Evolutionary conservation across 2,888 invertebrate species (phyloP).

Genomic region (Xanthia icteritia): DNA sequence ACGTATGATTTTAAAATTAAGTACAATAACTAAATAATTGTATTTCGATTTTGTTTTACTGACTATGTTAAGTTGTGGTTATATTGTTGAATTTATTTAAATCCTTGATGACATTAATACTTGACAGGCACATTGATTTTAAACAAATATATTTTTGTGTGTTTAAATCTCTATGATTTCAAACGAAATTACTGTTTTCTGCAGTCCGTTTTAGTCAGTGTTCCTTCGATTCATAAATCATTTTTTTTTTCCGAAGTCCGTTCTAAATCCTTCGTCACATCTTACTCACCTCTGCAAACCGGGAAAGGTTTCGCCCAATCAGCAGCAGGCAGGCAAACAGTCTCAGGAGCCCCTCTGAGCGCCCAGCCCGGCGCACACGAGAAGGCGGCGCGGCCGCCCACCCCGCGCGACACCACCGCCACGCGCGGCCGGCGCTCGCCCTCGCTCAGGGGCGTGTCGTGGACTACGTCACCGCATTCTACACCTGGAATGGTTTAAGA

Average conservation of each 20-base stretch:
- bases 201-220: background rate
- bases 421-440: constrained; percentile 92
- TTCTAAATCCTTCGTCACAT: background rate
- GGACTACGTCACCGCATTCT: constrained; percentile 94
- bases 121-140: background rate
- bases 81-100: background rate
- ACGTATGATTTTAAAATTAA: background rate
- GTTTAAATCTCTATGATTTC: background rate
- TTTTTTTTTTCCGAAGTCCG: background rate
- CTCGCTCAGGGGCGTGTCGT: constrained; percentile 79
- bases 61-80: too few species aligned
- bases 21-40: background rate
- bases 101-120: background rate
- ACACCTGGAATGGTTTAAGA: constrained; percentile 88
- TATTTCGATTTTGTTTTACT: background rate
- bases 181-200: background rate
- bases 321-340: constrained; percentile 94
- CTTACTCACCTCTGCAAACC: constrained; percentile 92
- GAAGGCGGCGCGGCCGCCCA: constrained; percentile 95
- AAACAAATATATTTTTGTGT: background rate
- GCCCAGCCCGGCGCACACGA: constrained; percentile 95
- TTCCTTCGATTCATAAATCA: background rate
- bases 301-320: constrained; percentile 95
- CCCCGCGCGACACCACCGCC: constrained; percentile 94
- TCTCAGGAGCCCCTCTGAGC: constrained; percentile 93